phyloP scores from a whole-genome alignment of 37 sponge, comb jelly and placozoan species.

The Dysidea cf. avara region DNA sequence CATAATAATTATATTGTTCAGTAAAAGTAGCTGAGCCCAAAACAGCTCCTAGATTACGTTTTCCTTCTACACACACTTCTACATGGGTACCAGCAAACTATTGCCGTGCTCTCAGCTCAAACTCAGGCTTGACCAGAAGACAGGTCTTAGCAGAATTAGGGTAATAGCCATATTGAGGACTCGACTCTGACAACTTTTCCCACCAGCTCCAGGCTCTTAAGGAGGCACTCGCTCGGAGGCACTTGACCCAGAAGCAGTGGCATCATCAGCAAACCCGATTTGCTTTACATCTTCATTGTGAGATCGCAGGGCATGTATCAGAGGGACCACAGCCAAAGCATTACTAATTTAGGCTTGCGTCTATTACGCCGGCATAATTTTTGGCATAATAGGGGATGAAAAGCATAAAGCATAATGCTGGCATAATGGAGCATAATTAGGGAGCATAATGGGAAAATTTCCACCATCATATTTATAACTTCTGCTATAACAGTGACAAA shows the following conservation, averaged over 20 bases:
- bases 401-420: no score
- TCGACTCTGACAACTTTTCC: conserved; percentile 13
- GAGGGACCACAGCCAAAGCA: conserved; percentile 32
- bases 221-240: no score
- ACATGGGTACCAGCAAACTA: conserved; percentile 39
- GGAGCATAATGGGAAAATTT: no score
- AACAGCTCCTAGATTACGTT: conserved; percentile 49
- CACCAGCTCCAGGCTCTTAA: conserved; percentile 20
- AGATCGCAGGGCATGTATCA: conserved; percentile 5
- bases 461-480: no score
- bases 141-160: conserved; percentile 56
- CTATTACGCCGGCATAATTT: no score
- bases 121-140: conserved; percentile 45
- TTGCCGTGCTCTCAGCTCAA: conserved; percentile 16
- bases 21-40: conserved; percentile 43
- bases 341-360: no score
- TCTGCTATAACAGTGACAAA: no score
- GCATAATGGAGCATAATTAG: no score
- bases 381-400: no score
- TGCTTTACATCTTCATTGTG: conserved; percentile 31
- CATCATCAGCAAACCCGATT: conserved; percentile 64
- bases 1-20: conserved; percentile 20
- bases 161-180: conserved; percentile 42
- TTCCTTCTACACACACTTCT: conserved; percentile 37
- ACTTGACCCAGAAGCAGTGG: conserved; percentile 25